These are phyloP conservation scores for Calephelis perditalis DNA, from an alignment of 2,888 invertebrate genomes.

Conservation along the genomic window DNA sequence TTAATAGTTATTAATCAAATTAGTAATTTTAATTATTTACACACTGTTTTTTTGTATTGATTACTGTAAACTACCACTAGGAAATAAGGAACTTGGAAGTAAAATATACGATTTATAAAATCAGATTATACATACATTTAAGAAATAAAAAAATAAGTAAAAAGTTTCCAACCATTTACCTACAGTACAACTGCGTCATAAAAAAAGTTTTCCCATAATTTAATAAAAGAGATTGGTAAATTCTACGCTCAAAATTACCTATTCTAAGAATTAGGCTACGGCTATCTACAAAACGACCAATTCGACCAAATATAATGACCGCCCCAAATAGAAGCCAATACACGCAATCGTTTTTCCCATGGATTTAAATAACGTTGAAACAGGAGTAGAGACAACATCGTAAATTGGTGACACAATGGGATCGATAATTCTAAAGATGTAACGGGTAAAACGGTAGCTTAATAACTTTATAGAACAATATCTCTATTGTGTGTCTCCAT, in stretches of 20 bases:
- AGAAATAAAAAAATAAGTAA: too few species aligned
- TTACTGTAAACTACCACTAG: too few species aligned
- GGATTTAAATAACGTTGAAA: slow-evolving; percentile 53
- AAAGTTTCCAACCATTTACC: too few species aligned
- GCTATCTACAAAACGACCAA: slow-evolving; percentile 22
- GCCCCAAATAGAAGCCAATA: slow-evolving; percentile 28
- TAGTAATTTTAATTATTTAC: too few species aligned
- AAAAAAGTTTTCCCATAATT: neutral
- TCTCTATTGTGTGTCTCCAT: slow-evolving; percentile 45
- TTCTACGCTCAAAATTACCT: slow-evolving; percentile 18
- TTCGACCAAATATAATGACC: slow-evolving; percentile 29
- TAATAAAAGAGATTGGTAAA: slow-evolving; percentile 15
- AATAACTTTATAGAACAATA: slow-evolving; percentile 64
- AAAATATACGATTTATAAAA: too few species aligned
- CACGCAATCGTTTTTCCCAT: slow-evolving; percentile 53
- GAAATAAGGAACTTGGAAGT: too few species aligned
- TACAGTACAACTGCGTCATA: too few species aligned
- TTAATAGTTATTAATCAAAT: too few species aligned
- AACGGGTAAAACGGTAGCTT: slow-evolving; percentile 72
- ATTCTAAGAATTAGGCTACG: slow-evolving; percentile 20
- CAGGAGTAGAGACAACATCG: slow-evolving; percentile 54
- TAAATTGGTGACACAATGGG: slow-evolving; percentile 65
- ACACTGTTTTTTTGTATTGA: too few species aligned
- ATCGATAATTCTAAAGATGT: slow-evolving; percentile 66
- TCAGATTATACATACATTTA: too few species aligned